These are phyloP conservation scores for Hermodice carunculata DNA, from an alignment of 2,888 invertebrate genomes.

Conservation along the genomic window DNA sequence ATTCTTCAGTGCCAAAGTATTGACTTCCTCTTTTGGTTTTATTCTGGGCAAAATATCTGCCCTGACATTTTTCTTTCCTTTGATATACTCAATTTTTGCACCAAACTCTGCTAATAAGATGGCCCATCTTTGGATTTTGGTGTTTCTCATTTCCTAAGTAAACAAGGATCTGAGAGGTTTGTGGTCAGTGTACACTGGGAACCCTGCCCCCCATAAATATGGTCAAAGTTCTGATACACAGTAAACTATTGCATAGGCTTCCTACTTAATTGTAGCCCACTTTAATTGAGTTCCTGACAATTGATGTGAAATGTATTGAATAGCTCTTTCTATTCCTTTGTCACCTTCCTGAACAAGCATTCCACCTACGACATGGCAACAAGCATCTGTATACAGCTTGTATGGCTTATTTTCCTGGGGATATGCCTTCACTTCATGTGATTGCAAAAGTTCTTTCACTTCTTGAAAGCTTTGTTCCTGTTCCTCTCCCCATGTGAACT, in stretches of 20 bases:
- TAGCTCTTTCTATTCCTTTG: not conserved
- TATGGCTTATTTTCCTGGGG: no score
- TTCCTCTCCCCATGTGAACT: no score
- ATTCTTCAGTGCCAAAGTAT: no score
- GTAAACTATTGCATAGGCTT: constrained; percentile 7
- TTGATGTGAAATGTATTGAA: not conserved
- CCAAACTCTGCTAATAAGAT: not conserved
- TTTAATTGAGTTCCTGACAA: not conserved
- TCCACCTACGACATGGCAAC: not conserved
- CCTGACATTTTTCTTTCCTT: not conserved
- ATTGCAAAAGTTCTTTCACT: no score
- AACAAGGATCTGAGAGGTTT: not conserved
- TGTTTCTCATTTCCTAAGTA: not conserved
- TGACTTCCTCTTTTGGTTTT: no score
- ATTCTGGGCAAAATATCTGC: no score
- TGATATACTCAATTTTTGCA: not conserved
- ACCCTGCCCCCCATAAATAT: constrained; percentile 1
- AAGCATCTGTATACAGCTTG: no score
- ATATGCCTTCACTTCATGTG: no score
- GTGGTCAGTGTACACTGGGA: constrained; percentile 1
- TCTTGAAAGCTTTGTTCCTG: no score
- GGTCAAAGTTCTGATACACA: not conserved
- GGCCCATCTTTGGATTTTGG: constrained; percentile 5
- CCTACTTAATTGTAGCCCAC: constrained; percentile 1
- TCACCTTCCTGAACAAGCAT: not conserved